These are phyloP conservation scores for Scomberomorus guttatus DNA, from an alignment of 2,797 vertebrate species.

Conservation along the genomic window DNA sequence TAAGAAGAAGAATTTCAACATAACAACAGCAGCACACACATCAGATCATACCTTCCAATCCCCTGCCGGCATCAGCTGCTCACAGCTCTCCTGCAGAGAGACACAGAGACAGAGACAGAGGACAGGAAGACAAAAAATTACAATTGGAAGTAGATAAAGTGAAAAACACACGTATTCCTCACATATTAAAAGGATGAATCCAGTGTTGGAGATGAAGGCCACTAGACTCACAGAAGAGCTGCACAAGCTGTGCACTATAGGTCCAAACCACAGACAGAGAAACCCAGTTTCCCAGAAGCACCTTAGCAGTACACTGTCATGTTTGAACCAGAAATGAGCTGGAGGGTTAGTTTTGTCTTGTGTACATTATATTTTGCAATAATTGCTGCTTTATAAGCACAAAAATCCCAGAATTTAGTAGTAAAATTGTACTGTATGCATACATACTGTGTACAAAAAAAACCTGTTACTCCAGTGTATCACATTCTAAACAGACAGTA, in stretches of 20 bases:
- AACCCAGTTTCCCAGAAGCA: slow-evolving; percentile 55
- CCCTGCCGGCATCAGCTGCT: slow-evolving; percentile 79
- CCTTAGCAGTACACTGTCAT: slow-evolving; percentile 8
- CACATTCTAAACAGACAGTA: neutral
- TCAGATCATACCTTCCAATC: slow-evolving; percentile 80
- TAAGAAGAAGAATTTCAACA: neutral
- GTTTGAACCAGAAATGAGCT: too few relatives aligned
- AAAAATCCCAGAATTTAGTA: neutral
- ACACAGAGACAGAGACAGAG: slow-evolving; percentile 47
- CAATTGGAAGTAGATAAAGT: slow-evolving; percentile 2
- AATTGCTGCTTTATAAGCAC: neutral
- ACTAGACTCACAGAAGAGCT: slow-evolving; percentile 31
- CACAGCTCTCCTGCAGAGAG: slow-evolving; percentile 76
- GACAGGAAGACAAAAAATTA: slow-evolving; percentile 24
- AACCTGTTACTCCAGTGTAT: neutral
- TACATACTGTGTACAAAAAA: neutral
- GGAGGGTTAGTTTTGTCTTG: neutral
- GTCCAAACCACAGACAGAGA: slow-evolving; percentile 56
- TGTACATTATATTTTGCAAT: neutral
- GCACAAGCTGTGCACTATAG: slow-evolving; percentile 33
- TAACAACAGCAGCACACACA: slow-evolving; percentile 18
- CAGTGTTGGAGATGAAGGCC: slow-evolving; percentile 27
- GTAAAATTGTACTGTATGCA: neutral
- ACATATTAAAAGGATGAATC: slow-evolving; percentile 17
- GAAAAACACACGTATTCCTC: neutral